Evolutionary conservation across 2,888 invertebrate genomes (phyloP).

Genomic region (Drosophila quinaria): DNA sequence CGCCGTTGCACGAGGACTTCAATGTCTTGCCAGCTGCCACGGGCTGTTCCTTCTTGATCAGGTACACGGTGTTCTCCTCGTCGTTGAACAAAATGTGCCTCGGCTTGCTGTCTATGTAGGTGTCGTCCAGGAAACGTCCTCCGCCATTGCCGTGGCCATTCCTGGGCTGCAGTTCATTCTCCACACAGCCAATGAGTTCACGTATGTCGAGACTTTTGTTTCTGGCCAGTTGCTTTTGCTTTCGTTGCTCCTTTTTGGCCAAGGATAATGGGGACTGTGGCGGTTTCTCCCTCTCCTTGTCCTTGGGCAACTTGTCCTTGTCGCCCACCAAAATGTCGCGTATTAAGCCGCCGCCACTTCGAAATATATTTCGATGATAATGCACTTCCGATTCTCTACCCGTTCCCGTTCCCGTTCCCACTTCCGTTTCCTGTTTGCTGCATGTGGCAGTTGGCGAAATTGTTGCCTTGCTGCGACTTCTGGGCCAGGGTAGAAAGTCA

Average conservation of each 20-base stretch:
- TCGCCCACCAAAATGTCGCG: constrained; percentile 84
- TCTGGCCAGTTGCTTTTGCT: constrained; percentile 70
- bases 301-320: constrained; percentile 75
- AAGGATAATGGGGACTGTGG: constrained; percentile 55
- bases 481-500: constrained; percentile 85
- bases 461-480: constrained; percentile 73
- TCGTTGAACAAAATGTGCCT: constrained; percentile 85
- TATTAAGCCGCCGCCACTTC: constrained; percentile 83
- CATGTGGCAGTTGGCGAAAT: neutral
- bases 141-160: constrained; percentile 50
- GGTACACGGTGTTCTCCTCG: constrained; percentile 85
- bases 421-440: constrained; percentile 16
- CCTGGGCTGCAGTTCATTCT: constrained; percentile 73
- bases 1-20: constrained; percentile 37
- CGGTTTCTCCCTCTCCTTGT: constrained; percentile 62
- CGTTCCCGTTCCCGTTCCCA: constrained; percentile 15
- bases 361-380: constrained; percentile 83
- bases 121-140: constrained; percentile 68
- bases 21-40: constrained; percentile 62
- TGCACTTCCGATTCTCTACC: constrained; percentile 61
- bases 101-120: constrained; percentile 60
- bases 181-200: constrained; percentile 83
- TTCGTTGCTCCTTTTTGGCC: constrained; percentile 62
- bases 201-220: constrained; percentile 85
- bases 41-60: constrained; percentile 85